A percentile compares a stretch with the other conserved stretches of the same genome.
These are phyloP conservation scores for Bibio marci DNA, from an alignment of 2,888 invertebrate species.

Conservation along the genomic window DNA sequence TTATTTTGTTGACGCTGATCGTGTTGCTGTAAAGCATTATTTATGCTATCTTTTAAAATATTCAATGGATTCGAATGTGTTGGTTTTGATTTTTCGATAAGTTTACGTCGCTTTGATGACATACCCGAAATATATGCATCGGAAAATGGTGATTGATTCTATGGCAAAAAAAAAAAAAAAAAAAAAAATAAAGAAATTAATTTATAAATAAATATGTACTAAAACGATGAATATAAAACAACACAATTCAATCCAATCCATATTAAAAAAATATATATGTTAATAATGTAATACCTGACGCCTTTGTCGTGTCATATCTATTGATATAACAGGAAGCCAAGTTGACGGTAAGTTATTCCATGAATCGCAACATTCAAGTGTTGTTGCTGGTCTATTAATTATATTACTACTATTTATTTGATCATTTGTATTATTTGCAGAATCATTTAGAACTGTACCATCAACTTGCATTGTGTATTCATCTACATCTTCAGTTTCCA, in stretches of 20 bases:
- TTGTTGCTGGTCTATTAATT: too few relatives aligned
- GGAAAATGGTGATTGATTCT: constrained; percentile 46
- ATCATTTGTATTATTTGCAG: too few relatives aligned
- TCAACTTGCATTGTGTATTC: too few relatives aligned
- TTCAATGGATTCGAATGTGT: constrained; percentile 19
- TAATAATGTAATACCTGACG: too few relatives aligned
- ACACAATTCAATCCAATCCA: too few relatives aligned
- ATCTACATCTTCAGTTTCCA: constrained; percentile 31
- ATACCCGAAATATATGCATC: constrained; percentile 82
- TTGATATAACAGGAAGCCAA: constrained; percentile 78
- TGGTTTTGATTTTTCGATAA: constrained; percentile 32
- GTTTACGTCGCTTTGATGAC: constrained; percentile 75
- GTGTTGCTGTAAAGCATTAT: constrained; percentile 17
- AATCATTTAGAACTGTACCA: too few relatives aligned
- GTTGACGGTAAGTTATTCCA: constrained; percentile 44
- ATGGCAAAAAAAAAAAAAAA: background rate
- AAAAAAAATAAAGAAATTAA: constrained; percentile 2
- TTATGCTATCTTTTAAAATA: constrained; percentile 23
- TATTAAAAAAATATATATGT: too few relatives aligned
- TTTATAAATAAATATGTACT: background rate
- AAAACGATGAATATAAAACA: background rate
- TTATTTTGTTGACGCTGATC: constrained; percentile 10
- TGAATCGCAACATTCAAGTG: too few relatives aligned
- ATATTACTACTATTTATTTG: too few relatives aligned
- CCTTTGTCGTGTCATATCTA: constrained; percentile 59